phyloP scores from a whole-genome alignment of 2,888 invertebrate species.

The Synergus japonicus region DNA sequence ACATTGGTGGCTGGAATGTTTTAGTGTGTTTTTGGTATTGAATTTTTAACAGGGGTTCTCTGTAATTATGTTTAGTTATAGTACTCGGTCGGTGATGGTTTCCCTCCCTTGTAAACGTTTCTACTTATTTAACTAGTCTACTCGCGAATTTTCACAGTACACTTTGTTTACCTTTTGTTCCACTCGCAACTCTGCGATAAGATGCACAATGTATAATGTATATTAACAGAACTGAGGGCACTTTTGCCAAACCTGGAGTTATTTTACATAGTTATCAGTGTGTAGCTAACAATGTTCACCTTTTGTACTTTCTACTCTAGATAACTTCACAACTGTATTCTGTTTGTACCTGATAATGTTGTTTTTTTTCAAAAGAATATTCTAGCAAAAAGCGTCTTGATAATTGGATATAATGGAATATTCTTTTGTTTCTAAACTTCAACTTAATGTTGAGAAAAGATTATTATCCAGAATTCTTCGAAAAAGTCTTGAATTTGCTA shows the following conservation, averaged over 20 bases:
- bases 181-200: conserved; percentile 24
- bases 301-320: conserved; percentile 26
- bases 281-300: conserved; percentile 40
- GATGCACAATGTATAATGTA: conserved; percentile 40
- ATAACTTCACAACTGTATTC: conserved; percentile 21
- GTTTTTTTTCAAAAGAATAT: neutral
- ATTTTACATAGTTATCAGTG: conserved; percentile 37
- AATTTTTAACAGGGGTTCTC: conserved; percentile 25
- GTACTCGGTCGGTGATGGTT: conserved; percentile 37
- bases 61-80: conserved; percentile 34
- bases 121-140: conserved; percentile 17
- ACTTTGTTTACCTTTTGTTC: conserved; percentile 30
- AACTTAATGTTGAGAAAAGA: conserved; percentile 11
- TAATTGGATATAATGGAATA: neutral
- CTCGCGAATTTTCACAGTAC: conserved; percentile 20
- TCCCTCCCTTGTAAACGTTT: conserved; percentile 15
- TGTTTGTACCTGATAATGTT: neutral
- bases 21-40: conserved; percentile 34
- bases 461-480: neutral
- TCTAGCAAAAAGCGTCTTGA: neutral
- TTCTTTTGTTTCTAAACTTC: neutral
- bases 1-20: conserved; percentile 41
- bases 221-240: conserved; percentile 29
- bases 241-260: conserved; percentile 21
- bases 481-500: neutral